phyloP scores from a whole-genome alignment of 2,797 vertebrate species.

The Melanotaenia parkinsoni region DNA sequence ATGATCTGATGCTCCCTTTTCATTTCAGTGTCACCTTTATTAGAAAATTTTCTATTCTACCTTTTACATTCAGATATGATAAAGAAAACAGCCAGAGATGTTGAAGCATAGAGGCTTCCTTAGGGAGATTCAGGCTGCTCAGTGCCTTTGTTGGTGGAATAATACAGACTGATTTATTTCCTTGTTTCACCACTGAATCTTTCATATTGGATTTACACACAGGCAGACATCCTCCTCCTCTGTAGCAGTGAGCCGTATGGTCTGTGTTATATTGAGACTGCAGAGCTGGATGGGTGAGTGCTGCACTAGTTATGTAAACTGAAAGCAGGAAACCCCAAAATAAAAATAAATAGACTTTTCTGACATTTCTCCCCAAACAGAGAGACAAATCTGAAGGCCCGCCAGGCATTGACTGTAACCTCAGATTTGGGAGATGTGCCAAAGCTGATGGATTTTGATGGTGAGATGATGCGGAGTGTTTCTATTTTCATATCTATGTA shows the following conservation, averaged over 20 bases:
- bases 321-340: neutral
- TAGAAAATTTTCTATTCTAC: neutral
- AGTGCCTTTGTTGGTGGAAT: neutral
- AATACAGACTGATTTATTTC: constrained; percentile 32
- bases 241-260: constrained; percentile 90
- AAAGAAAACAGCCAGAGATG: neutral
- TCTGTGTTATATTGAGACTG: constrained; percentile 91
- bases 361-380: constrained; percentile 57
- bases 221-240: constrained; percentile 91
- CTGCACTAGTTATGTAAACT: constrained; percentile 10
- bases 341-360: neutral
- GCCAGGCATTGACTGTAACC: constrained; percentile 86
- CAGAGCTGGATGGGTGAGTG: constrained; percentile 90
- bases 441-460: constrained; percentile 86
- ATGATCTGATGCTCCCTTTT: neutral
- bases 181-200: constrained; percentile 30
- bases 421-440: constrained; percentile 85
- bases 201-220: constrained; percentile 54
- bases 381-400: constrained; percentile 91
- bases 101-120: neutral
- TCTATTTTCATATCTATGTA: neutral
- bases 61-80: neutral
- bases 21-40: neutral
- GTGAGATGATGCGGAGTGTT: constrained; percentile 69
- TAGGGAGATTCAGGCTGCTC: neutral